phyloP scores from a whole-genome alignment of 2,113 vertebrate species.

The Willisornis vidua region DNA sequence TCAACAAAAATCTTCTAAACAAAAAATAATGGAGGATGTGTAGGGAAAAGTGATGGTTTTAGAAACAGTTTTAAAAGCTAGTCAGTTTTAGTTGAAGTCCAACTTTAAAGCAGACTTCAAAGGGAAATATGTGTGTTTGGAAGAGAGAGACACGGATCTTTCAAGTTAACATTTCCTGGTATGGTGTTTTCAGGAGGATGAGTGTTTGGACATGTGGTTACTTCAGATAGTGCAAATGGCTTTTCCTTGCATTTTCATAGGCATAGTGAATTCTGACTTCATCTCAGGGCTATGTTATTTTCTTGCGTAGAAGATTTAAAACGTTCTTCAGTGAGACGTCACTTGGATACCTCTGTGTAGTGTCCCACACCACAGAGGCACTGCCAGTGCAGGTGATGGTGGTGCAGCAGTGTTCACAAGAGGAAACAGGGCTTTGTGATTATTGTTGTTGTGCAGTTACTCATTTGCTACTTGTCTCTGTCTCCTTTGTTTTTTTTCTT shows the following conservation, averaged over 20 bases:
- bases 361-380: background rate
- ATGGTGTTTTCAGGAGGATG: background rate
- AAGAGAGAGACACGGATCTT: background rate
- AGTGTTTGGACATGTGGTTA: background rate
- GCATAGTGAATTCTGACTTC: background rate
- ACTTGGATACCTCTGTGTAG: background rate
- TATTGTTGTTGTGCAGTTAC: background rate
- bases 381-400: background rate
- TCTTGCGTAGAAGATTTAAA: background rate
- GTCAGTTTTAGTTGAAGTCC: background rate
- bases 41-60: background rate
- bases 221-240: background rate
- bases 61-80: background rate
- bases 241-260: background rate
- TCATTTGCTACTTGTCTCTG: background rate
- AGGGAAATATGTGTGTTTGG: background rate
- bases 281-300: background rate
- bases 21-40: background rate
- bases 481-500: background rate
- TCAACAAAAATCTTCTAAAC: background rate
- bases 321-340: background rate
- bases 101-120: background rate
- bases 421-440: background rate
- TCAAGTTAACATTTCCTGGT: background rate
- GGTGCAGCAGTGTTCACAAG: background rate